phyloP scores from a whole-genome alignment of 1,140 invertebrate genomes.

The Apis florea region DNA sequence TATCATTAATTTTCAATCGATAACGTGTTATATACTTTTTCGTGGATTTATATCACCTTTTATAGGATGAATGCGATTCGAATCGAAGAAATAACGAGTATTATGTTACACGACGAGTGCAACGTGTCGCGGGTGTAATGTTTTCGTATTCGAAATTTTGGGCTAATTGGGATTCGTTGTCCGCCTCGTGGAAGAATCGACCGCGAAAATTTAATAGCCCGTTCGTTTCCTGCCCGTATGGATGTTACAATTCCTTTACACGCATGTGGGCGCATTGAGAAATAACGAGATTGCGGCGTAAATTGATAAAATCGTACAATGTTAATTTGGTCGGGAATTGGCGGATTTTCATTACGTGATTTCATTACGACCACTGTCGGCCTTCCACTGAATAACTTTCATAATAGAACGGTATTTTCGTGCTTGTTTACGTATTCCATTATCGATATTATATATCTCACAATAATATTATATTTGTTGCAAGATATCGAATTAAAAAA shows the following conservation, averaged over 20 bases:
- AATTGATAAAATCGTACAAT: constrained; percentile 53
- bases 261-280: not conserved
- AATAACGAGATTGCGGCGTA: constrained; percentile 29
- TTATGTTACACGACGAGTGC: not conserved
- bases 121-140: not conserved
- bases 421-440: constrained; percentile 1
- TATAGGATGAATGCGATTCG: too few species aligned
- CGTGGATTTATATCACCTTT: too few species aligned
- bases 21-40: too few species aligned
- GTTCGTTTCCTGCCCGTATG: not conserved
- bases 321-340: constrained; percentile 33
- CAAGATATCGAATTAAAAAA: not conserved
- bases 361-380: constrained; percentile 38
- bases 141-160: constrained; percentile 10
- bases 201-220: not conserved
- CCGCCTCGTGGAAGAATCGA: not conserved
- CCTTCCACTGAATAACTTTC: constrained; percentile 43
- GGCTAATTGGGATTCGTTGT: constrained; percentile 9
- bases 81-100: not conserved
- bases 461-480: constrained; percentile 38
- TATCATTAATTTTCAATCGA: too few species aligned
- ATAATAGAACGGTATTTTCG: constrained; percentile 44
- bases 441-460: constrained; percentile 42
- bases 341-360: constrained; percentile 40
- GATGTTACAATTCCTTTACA: too few species aligned